These are phyloP conservation scores for Tachypleus tridentatus DNA, from an alignment of 1,140 invertebrate genomes.

Conservation along the genomic window DNA sequence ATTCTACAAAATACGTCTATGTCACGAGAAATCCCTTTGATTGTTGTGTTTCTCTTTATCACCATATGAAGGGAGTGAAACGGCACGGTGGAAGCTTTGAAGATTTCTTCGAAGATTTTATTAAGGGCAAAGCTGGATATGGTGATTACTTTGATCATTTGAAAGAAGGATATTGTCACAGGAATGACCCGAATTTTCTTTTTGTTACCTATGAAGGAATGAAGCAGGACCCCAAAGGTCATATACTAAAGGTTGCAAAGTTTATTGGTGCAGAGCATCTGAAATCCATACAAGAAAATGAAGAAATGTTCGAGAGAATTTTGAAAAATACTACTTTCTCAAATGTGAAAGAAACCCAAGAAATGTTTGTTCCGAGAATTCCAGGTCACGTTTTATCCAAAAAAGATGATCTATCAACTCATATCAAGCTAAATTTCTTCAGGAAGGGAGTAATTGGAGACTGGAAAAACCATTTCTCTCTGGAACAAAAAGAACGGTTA, in stretches of 20 bases:
- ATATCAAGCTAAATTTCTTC: constrained; percentile 3
- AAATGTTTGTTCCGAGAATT: neutral
- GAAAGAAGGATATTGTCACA: constrained; percentile 18
- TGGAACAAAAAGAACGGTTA: constrained; percentile 7
- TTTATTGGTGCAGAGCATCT: constrained; percentile 34
- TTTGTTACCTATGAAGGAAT: constrained; percentile 27
- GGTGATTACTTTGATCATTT: constrained; percentile 28
- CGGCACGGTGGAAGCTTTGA: constrained; percentile 6
- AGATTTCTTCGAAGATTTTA: constrained; percentile 16
- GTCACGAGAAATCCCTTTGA: constrained; percentile 73
- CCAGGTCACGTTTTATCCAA: neutral
- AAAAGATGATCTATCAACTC: neutral
- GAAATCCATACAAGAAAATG: neutral
- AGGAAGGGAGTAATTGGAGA: constrained; percentile 11
- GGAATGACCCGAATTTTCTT: constrained; percentile 24
- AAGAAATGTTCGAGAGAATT: constrained; percentile 5
- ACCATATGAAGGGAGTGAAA: constrained; percentile 46
- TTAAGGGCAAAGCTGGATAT: constrained; percentile 9
- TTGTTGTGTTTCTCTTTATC: constrained; percentile 67
- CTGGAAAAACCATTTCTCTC: constrained; percentile 4
- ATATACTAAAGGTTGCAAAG: constrained; percentile 8
- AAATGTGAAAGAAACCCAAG: constrained; percentile 11
- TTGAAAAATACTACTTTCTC: constrained; percentile 9
- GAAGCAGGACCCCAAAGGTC: constrained; percentile 1
- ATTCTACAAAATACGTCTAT: constrained; percentile 46